Base-by-base conservation (phyloP, 2,797 vertebrate species). In the Xenops minutus region DNA sequence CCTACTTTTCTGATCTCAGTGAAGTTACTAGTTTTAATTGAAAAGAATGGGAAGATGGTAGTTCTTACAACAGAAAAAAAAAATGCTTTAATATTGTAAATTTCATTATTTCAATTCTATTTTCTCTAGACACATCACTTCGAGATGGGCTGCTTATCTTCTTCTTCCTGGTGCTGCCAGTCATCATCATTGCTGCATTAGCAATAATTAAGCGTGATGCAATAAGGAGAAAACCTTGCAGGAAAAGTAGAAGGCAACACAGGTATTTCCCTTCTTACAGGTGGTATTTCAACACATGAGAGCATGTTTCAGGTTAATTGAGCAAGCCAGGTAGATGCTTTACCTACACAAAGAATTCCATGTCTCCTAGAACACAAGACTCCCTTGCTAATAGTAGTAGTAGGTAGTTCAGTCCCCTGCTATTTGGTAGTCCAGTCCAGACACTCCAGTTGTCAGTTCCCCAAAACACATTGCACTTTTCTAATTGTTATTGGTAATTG, bases 141-240 rank as follows among this genome's bases (percentile, higher is more conserved):
- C 98, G 98, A 91, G 95, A 99, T 7, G 99, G 99, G 21, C 98
- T 99, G 74, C 92, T 99, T 67, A 98, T 99, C 96, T 99, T 99
- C 96, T 99, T 99, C 97, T 92, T 99, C 88, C 88, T 99, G 62
- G 98, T 99, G 92, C 66, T 99, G 56, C 99, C 99, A 36, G 3
- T 98, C 26, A 62, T 81, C 44, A 64, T 66, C 14, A 0, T 95
- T 14, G 30, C 97, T 89, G 89, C 98, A 22, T 10, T 97, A 43
- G 19, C 97, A 52, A 66, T 98, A 51, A 69, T 98, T 27, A 96
- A 88, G 24, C 94, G 98, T 27, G 98, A 99, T 17, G 98, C 97
- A 71, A 4, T 98, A 49, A 98, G 97, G 89, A 98, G 80, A 75
- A 98, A 97, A 16, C 96, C 98, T 55, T 94, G 98, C 10, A 98